Evolutionary conservation across 1,140 invertebrate genomes (phyloP), one percentile per base, ranked within the genome.

Genomic region (Lordiphosa clarofinis): DNA sequence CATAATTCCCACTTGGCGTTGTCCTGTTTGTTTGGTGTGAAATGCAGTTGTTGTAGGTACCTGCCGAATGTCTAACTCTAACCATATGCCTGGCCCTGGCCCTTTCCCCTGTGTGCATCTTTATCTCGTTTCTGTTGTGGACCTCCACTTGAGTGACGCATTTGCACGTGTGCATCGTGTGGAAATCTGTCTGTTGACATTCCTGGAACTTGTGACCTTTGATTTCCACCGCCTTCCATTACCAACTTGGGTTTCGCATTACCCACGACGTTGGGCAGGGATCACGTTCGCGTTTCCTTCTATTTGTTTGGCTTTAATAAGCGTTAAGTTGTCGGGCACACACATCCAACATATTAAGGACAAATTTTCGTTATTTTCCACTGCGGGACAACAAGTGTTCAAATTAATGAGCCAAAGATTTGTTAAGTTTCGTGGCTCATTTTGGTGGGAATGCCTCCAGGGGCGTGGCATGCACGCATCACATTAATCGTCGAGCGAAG

Each of bases 111-210:
- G 28, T 46, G 11, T 46, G 8, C 6, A 39, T 24, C 37, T 42
- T 8, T 40, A 15, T 53, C 19, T 38, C n/a, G 8, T 6, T 63
- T 35, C 15, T 44, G 7, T 42, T 44, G 12, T 39, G 15, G 63
- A 47, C 46, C 63, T 63, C 53, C 75, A 81, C 75, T 81, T 81
- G 76, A 81, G 56, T 15, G 40, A 31, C 31, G 47, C 50, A 31
- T 69, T 73, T 81, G 76, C 76, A 81, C 76, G 78, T 81, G 76
- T 81, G 76, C 76, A 81, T 72, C 76, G 76, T 81, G 76, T 81
- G 73, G 64, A 78, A 84, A 84, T 73, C 78, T 84, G 73, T 73
- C 79, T 84, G 78, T 84, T 84, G 78, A 84, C 78, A 84, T 84
- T 84, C 78, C 79, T 64, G 79, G 78, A 84, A 84, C 58, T 58